Percentiles rank a stretch among this genome's conserved stretches.
phyloP scores from a whole-genome alignment of 2,113 vertebrate species.

The Caretta caretta region DNA sequence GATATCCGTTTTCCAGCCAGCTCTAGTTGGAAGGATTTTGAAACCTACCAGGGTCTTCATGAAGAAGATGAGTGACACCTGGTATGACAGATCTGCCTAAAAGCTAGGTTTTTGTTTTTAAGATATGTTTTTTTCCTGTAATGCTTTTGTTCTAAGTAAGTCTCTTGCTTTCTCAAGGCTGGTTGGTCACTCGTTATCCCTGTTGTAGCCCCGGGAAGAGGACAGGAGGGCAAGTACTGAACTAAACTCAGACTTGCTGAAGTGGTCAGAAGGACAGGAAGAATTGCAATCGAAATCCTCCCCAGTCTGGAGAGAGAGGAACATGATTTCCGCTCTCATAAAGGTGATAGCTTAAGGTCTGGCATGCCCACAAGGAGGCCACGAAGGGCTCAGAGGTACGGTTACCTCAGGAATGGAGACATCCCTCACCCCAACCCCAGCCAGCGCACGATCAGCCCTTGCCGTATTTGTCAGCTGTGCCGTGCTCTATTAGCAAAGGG shows the following conservation, averaged over 20 bases:
- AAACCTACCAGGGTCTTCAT: not conserved
- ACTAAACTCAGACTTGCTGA: not conserved
- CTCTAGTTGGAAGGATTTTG: not conserved
- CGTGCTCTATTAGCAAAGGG: not conserved
- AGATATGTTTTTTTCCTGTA: no score
- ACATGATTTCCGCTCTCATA: not conserved
- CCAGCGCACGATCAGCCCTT: not conserved
- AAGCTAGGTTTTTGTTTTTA: not conserved
- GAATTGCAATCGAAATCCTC: not conserved
- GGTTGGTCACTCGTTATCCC: no score
- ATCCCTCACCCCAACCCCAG: not conserved
- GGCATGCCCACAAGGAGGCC: no score
- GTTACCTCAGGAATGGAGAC: not conserved
- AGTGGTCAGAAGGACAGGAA: not conserved
- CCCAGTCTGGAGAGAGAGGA: not conserved
- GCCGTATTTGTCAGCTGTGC: constrained; percentile 11
- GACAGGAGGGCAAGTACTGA: not conserved
- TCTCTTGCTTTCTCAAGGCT: no score
- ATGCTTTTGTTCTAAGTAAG: no score
- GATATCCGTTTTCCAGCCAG: not conserved
- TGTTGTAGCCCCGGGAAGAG: not conserved
- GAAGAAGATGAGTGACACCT: not conserved
- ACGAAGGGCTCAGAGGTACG: not conserved
- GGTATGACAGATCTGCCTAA: not conserved
- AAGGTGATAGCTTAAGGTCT: not conserved